Conservation (phyloP, 2,888 invertebrate species). For the Eueremaeus valkanovi region DNA sequence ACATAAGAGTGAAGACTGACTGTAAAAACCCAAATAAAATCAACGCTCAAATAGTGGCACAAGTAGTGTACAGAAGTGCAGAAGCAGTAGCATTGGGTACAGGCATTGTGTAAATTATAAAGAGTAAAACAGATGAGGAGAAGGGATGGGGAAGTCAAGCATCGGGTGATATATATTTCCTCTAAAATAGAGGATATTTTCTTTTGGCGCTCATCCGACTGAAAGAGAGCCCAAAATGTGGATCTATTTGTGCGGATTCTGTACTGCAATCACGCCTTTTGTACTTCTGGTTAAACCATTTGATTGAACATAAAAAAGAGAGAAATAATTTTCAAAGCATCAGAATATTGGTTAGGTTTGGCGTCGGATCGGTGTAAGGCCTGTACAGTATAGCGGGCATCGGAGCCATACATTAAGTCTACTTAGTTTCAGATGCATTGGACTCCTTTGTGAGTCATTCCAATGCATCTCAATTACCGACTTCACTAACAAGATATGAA, state of each 20-base stretch:
- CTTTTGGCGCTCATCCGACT: slow-evolving; percentile 7
- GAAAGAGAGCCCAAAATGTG: neutral
- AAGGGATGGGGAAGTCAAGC: slow-evolving; percentile 22
- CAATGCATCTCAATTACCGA: slow-evolving; percentile 21
- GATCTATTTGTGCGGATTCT: neutral
- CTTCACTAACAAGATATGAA: neutral
- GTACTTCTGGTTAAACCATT: neutral
- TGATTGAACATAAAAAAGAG: slow-evolving; percentile 9
- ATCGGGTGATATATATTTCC: slow-evolving; percentile 31
- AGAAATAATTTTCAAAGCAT: neutral
- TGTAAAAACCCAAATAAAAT: slow-evolving; percentile 13
- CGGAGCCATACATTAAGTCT: neutral
- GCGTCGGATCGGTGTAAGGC: no score
- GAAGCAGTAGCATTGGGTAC: neutral
- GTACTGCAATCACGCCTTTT: slow-evolving; percentile 20
- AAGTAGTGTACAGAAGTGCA: no score
- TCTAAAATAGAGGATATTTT: slow-evolving; percentile 24
- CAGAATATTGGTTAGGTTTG: no score
- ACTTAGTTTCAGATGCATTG: neutral
- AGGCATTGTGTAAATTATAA: slow-evolving; percentile 2
- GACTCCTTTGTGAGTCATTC: slow-evolving; percentile 29
- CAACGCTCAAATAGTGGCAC: no score
- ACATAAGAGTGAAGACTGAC: neutral
- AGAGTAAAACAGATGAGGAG: slow-evolving; percentile 21
- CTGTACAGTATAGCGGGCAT: no score